A percentile compares a stretch with the other conserved stretches of the same genome.
Conservation (phyloP, 2,888 invertebrate genomes). For the Diarsia brunnea region DNA sequence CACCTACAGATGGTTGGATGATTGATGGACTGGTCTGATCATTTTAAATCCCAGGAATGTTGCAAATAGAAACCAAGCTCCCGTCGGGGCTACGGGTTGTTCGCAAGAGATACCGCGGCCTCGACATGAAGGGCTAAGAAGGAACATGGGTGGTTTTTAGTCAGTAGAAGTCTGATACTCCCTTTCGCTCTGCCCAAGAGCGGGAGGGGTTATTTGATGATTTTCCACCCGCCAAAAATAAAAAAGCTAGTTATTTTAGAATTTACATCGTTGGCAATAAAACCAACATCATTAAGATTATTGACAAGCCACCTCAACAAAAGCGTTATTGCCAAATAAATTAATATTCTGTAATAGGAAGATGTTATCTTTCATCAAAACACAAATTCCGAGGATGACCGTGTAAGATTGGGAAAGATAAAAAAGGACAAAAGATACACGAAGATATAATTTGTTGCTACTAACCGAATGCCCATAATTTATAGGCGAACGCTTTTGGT, state of each 20-base stretch:
- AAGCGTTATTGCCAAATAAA: conserved; percentile 54
- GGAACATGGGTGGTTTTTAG: too few species aligned
- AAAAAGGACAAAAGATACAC: conserved; percentile 69
- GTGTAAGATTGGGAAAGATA: conserved; percentile 71
- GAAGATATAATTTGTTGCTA: conserved; percentile 71
- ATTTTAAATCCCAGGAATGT: not conserved
- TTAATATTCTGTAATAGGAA: conserved; percentile 49
- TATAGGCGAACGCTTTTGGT: conserved; percentile 29
- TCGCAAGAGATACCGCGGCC: too few species aligned
- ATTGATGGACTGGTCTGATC: too few species aligned
- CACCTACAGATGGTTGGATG: too few species aligned
- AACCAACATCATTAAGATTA: not conserved
- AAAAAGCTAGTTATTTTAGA: not conserved
- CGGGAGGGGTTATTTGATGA: too few species aligned
- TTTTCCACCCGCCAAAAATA: too few species aligned
- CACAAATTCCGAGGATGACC: conserved; percentile 73
- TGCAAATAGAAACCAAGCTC: not conserved
- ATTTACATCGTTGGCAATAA: not conserved
- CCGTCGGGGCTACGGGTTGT: too few species aligned
- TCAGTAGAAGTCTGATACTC: too few species aligned
- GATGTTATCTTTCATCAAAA: conserved; percentile 56
- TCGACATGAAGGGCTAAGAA: too few species aligned
- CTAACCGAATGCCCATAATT: conserved; percentile 57
- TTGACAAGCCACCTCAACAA: conserved; percentile 15
- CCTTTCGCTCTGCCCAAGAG: too few species aligned